Base-by-base conservation (phyloP, 1,140 invertebrate genomes). In the Pseudomyrmex cubaensis region DNA sequence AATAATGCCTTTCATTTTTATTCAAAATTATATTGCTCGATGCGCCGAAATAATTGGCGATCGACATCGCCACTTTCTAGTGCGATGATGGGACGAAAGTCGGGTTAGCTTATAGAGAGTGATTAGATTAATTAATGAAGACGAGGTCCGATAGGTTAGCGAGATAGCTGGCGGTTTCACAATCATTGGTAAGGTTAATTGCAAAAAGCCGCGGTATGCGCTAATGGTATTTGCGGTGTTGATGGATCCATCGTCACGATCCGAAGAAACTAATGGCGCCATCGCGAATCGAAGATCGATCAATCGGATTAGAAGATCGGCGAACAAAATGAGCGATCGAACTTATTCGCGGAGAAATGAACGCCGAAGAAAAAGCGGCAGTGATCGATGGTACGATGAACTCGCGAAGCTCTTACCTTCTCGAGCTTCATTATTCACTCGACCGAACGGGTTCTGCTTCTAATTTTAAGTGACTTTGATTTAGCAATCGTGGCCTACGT, bases 101-200 rank as follows among this genome's bases (percentile, higher is more conserved):
- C 15, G 46, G 82, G 52, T 20, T 66, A 74, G 64, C 48, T 80
- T 76, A 70, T 57, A 52, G 17, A 20, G 46, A 17, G 48, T 86
- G 86, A 83, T 87, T 87, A 87, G 69, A 87, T 84, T 87, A 87
- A 87, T 87, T 87, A 87, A 84, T 83, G 15, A 69, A 70, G 50
- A 74, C 63, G 52, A 12, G 22, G 62, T 48, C 1, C 64, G 78
- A 84, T 87, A 78, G 69, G 13, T 59, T 75, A 73, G 76, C 69
- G 61, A 59, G 76, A 84, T 70, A 61, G 54, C 20, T 57, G 22
- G 54, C 35, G 35, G 59, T 86, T 83, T 56, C n/a, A 56, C 48
- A 61, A 52, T 77, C 48, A 25, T 72, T 44, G 86, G 69, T 87
- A 87, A 77, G 56, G 85, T 84, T 86, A 77, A 86, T 82, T 84